phyloP scores from a whole-genome alignment of 2,113 vertebrate genomes.

The Otis tarda region DNA sequence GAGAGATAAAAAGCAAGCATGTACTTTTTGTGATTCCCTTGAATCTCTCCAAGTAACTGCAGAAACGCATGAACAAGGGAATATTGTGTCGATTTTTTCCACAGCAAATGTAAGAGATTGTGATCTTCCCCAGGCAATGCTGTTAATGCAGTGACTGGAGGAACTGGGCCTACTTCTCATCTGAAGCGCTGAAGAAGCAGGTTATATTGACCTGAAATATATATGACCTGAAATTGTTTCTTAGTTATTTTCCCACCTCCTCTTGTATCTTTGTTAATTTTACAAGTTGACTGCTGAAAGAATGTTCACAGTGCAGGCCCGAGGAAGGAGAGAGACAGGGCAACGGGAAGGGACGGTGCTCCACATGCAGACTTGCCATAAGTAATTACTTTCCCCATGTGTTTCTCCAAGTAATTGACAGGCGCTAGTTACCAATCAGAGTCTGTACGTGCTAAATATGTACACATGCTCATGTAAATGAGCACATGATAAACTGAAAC shows the following conservation, averaged over 20 bases:
- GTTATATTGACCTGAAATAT: background rate
- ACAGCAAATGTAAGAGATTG: background rate
- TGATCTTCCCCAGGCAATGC: background rate
- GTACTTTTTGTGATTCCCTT: background rate
- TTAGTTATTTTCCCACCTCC: background rate
- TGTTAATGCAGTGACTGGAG: background rate
- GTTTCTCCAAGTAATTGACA: background rate
- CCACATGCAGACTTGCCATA: rapidly evolving
- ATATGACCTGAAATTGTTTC: background rate
- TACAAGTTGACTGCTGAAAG: background rate
- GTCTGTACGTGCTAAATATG: background rate
- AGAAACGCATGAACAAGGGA: background rate
- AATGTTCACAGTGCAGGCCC: background rate
- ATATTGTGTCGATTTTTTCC: background rate
- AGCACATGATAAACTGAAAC: background rate
- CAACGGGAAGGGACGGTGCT: background rate
- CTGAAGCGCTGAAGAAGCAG: background rate
- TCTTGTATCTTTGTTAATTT: background rate
- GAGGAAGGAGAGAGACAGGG: no score
- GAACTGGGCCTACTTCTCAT: background rate
- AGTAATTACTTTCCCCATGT: background rate
- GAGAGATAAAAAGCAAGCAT: background rate
- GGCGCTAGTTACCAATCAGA: background rate
- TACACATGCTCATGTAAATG: background rate
- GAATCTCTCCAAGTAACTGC: background rate